A percentile compares a stretch with the other conserved stretches of the same genome.
These are phyloP conservation scores for Colossoma macropomum DNA, from an alignment of 2,113 vertebrate genomes.

Conservation along the genomic window DNA sequence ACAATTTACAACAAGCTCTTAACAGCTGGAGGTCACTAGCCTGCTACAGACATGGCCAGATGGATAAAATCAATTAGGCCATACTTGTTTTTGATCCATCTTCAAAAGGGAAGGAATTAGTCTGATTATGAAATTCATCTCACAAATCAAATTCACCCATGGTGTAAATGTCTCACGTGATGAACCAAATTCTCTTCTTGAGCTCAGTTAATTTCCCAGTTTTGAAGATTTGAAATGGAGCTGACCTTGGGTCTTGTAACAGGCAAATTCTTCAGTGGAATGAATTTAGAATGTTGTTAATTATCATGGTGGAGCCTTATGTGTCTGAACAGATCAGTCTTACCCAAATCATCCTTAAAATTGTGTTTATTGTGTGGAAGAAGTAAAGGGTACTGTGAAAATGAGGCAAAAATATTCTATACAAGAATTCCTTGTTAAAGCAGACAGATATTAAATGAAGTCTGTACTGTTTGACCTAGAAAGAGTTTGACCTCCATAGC, in stretches of 20 bases:
- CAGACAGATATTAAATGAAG: neutral
- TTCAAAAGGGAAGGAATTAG: neutral
- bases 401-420: neutral
- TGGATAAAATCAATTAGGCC: slow-evolving; percentile 7
- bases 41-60: slow-evolving; percentile 25
- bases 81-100: neutral
- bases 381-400: neutral
- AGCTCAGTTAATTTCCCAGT: neutral
- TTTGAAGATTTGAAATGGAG: neutral
- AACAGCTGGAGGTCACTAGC: slow-evolving; percentile 43
- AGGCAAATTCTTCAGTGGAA: neutral
- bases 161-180: neutral
- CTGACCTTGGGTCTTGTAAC: neutral
- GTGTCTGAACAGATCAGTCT: neutral
- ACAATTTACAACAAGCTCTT: slow-evolving; percentile 52
- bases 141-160: neutral
- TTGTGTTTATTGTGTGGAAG: neutral
- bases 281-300: neutral
- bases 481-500: neutral
- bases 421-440: neutral
- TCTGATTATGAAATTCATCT: neutral
- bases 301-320: neutral
- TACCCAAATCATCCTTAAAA: neutral
- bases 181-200: neutral
- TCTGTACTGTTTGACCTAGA: neutral